phyloP scores from a whole-genome alignment of 2,113 vertebrate genomes.

The Nycticebus coucang region DNA sequence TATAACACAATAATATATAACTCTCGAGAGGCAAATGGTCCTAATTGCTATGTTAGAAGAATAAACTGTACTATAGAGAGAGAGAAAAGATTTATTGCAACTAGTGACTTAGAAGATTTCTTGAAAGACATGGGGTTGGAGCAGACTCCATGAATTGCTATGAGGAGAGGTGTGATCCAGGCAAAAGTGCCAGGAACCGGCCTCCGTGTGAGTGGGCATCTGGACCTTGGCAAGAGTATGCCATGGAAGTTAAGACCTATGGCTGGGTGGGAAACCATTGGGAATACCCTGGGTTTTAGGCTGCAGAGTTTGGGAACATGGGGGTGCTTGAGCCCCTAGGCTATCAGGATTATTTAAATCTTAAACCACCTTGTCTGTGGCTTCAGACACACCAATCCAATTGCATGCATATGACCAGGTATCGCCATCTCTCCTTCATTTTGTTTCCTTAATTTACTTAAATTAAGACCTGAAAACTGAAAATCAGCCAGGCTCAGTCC shows the following conservation, averaged over 20 bases:
- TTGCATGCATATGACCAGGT: too few species aligned
- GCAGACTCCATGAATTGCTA: neutral
- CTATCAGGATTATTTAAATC: neutral
- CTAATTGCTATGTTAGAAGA: neutral
- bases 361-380: neutral
- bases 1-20: neutral
- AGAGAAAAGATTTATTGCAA: conserved; percentile 19
- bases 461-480: conserved; percentile 18
- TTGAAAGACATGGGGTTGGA: neutral
- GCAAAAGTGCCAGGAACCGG: neutral
- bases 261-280: neutral
- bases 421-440: neutral
- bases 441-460: conserved; percentile 14
- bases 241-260: neutral
- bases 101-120: neutral
- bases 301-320: neutral
- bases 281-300: neutral
- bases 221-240: neutral
- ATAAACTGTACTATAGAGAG: neutral
- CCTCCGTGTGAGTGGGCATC: neutral
- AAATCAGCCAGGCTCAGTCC: neutral
- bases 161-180: neutral
- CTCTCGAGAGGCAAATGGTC: neutral
- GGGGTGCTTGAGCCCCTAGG: neutral
- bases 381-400: neutral